Conservation (phyloP, 1,140 invertebrate species). For the Pseudoatta argentina region DNA sequence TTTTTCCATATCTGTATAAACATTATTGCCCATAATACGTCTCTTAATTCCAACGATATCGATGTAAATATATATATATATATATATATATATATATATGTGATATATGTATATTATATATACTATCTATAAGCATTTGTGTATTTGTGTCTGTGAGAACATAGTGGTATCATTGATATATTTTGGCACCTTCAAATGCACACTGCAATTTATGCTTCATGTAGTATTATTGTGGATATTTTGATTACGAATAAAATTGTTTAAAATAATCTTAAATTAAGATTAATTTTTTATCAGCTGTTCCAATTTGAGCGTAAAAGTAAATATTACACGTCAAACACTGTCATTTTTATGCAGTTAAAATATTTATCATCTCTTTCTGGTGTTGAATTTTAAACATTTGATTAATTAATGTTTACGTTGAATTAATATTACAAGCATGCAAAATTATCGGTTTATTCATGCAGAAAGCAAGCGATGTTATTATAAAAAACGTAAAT, state of each 20-base stretch:
- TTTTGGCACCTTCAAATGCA: not conserved
- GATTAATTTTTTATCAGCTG: not conserved
- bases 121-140: conserved; percentile 1
- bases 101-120: conserved; percentile 6
- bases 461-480: not conserved
- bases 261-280: not conserved
- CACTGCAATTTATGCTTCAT: not conserved
- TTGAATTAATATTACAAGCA: conserved; percentile 1
- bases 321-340: not conserved
- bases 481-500: not conserved
- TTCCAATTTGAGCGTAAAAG: not conserved
- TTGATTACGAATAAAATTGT: not conserved
- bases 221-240: not conserved
- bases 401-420: not conserved
- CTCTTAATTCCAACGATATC: conserved; percentile 20
- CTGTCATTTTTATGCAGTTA: no score
- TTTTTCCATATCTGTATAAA: not conserved
- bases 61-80: conserved; percentile 13
- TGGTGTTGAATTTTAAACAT: not conserved
- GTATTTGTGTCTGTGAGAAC: not conserved
- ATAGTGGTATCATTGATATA: conserved; percentile 19
- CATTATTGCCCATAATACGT: not conserved
- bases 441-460: not conserved
- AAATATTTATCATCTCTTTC: not conserved
- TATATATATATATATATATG: conserved; percentile 5